phyloP scores from a whole-genome alignment of 1,140 invertebrate species.

The Rhysida immarginata region DNA sequence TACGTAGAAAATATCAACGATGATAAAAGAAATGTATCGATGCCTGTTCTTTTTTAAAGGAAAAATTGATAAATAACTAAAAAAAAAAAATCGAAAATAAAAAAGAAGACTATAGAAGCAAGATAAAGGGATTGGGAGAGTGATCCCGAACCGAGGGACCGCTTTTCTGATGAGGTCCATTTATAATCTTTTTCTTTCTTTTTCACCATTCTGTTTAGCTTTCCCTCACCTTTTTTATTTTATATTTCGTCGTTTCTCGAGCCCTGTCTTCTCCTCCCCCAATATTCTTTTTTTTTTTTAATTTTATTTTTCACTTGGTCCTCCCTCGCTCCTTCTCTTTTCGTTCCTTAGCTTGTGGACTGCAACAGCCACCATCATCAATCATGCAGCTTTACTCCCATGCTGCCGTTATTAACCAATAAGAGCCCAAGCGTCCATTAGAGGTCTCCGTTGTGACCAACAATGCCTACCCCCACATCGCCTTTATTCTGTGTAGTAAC shows the following conservation, averaged over 20 bases:
- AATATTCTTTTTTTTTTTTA: background rate
- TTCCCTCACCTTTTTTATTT: constrained; percentile 8
- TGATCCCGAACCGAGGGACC: no score
- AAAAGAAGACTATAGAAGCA: no score
- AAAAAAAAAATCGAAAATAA: no score
- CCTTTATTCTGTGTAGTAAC: no score
- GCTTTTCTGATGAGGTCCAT: background rate
- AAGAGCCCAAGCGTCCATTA: background rate
- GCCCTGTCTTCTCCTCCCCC: background rate
- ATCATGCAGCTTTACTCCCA: background rate
- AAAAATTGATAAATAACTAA: no score
- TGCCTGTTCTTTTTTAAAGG: no score
- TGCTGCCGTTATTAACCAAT: background rate
- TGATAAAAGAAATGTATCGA: no score
- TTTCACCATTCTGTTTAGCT: constrained; percentile 6
- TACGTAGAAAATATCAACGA: no score
- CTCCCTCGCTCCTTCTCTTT: background rate
- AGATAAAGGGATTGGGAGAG: no score
- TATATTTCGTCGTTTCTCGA: background rate
- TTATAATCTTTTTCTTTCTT: constrained; percentile 2
- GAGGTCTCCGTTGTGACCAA: background rate
- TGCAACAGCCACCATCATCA: background rate
- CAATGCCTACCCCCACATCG: background rate
- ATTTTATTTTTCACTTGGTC: background rate
- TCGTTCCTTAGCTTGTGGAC: no score